Evolutionary conservation across 1,140 invertebrate genomes (phyloP).

Genomic region (Olivierus martensii): DNA sequence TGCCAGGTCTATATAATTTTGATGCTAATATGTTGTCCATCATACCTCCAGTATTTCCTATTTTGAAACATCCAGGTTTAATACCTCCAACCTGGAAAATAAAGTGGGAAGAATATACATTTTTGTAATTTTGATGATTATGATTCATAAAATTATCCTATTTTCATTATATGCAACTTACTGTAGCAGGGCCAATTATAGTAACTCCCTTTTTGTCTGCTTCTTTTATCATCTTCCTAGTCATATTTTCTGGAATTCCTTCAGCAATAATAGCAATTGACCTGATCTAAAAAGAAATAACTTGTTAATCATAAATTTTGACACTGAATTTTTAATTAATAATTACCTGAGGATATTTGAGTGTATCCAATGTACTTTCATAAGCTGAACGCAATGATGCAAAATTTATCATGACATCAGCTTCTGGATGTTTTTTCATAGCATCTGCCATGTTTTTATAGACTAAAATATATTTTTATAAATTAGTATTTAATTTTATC

Average conservation of each 20-base stretch:
- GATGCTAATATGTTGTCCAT: conserved; percentile 98
- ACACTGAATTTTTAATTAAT: too few relatives aligned
- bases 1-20: conserved; percentile 87
- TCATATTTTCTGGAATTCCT: conserved; percentile 97
- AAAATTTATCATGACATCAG: conserved; percentile 96
- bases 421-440: conserved; percentile 87
- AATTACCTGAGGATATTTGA: conserved; percentile 70
- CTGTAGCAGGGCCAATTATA: conserved; percentile 94
- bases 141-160: background rate
- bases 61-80: conserved; percentile 98
- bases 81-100: conserved; percentile 49
- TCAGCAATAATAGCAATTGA: conserved; percentile 98
- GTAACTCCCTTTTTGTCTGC: conserved; percentile 63
- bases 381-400: conserved; percentile 95
- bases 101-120: background rate
- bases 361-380: conserved; percentile 87
- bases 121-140: background rate
- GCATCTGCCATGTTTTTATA: conserved; percentile 97
- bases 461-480: conserved; percentile 50
- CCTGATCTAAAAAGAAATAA: conserved; percentile 46
- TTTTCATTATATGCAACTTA: conserved; percentile 39
- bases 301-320: too few relatives aligned
- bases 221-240: conserved; percentile 78
- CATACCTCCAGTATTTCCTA: conserved; percentile 99
- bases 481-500: too few relatives aligned